Evolutionary conservation across 1,140 invertebrate genomes (phyloP), one percentile per base, ranked within the genome.

Genomic region (Drosophila tropicalis): DNA sequence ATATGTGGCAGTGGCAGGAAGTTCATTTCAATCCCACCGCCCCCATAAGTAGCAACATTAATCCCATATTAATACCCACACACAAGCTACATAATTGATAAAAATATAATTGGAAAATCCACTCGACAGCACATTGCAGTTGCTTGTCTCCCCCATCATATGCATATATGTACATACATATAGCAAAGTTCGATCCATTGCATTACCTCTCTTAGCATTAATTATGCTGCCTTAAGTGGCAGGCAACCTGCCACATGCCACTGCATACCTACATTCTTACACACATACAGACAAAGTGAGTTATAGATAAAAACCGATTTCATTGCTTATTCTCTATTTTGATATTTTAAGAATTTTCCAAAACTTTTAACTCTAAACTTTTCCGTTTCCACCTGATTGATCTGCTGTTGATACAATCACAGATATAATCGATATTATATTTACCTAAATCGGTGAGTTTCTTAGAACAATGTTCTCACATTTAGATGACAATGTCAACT

Each of bases 21-120:
- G 71, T 70, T 22, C 41, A 65, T 17, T 36, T 17, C 13, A 51
- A 44, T 1, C 41, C 39, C n/a, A 12, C 3, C 25, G 44, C 51
- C 32, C 40, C 7, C 34, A 13, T 32, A 9, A 36, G 51, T 32
- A 65, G 44, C 69, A 32, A 40, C 60, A 60, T 66, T 84, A 79
- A 79, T 79, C 39, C 62, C 51, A 66, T 44, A 69, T 77, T 68
- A 81, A 81, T 85, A 69, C 63, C 69, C 56, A 54, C 32, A 67
- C 44, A 69, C 44, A 29, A 56, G 47, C 62, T 58, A 69, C 57
- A 76, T 79, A 79, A 83, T 67, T 72, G 70, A 81, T 84, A 80
- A 80, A 51, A 73, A 72, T 70, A 58, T 72, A 77, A 76, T 85
- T 73, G 66, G 79, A 78, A 79, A 84, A 80, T 84, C 72, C 73